phyloP scores from a whole-genome alignment of 1,140 invertebrate species.

The Bicyclus anynana region DNA sequence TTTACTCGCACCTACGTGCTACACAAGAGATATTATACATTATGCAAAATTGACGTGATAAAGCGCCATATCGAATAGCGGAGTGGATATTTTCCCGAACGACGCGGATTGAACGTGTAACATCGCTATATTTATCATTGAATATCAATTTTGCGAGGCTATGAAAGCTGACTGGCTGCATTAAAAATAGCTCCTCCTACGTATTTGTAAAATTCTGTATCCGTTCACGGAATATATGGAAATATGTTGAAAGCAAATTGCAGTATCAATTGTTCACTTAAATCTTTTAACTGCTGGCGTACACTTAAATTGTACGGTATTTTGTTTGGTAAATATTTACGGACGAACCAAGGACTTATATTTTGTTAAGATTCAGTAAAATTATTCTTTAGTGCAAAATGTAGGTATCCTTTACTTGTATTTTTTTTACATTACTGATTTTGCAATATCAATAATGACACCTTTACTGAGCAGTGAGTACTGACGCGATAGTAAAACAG shows the following conservation, averaged over 20 bases:
- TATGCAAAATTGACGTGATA: slow-evolving; percentile 48
- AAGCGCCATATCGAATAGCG: slow-evolving; percentile 28
- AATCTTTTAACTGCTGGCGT: too few species aligned
- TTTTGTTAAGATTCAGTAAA: too few species aligned
- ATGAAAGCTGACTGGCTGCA: slow-evolving; percentile 8
- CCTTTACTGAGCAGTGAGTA: not conserved
- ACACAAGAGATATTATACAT: slow-evolving; percentile 36
- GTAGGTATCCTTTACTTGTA: too few species aligned
- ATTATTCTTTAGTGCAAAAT: too few species aligned
- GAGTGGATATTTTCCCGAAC: slow-evolving; percentile 26
- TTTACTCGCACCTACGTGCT: slow-evolving; percentile 33
- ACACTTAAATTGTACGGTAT: too few species aligned
- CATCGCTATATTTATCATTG: slow-evolving; percentile 23
- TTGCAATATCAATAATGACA: not conserved
- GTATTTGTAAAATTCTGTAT: not conserved
- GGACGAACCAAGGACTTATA: too few species aligned
- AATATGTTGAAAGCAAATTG: not conserved
- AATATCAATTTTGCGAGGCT: slow-evolving; percentile 20
- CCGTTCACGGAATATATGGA: not conserved
- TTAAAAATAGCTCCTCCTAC: slow-evolving; percentile 9
- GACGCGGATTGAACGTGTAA: slow-evolving; percentile 19
- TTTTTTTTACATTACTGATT: too few species aligned
- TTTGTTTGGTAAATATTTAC: not conserved
- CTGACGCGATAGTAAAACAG: slow-evolving; percentile 42
- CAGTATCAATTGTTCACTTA: not conserved